phyloP scores from a whole-genome alignment of 2,888 invertebrate genomes.

The Ophioninae sp. region DNA sequence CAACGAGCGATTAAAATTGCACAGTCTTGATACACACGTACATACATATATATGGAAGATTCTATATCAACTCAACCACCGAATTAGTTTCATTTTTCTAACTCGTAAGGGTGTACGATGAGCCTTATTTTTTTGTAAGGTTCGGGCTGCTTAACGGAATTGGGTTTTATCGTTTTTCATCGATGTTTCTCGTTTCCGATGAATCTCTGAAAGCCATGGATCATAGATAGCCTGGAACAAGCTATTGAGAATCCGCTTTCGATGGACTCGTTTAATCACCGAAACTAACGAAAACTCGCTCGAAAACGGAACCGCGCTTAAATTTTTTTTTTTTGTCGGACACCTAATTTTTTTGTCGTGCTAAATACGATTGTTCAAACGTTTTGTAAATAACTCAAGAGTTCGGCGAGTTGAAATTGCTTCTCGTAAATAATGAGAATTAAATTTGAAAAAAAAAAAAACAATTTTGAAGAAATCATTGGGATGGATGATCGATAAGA shows the following conservation, averaged over 20 bases:
- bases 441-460: neutral
- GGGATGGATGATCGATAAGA: neutral
- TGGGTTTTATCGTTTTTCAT: neutral
- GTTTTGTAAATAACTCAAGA: neutral
- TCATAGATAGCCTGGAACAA: neutral
- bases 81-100: neutral
- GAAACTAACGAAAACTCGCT: neutral
- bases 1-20: conserved; percentile 14
- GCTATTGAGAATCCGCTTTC: neutral
- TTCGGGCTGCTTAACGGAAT: neutral
- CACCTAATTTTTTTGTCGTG: neutral
- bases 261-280: neutral
- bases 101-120: neutral
- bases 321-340: neutral
- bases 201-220: neutral
- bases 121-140: neutral
- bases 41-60: neutral
- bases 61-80: neutral
- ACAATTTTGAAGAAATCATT: neutral
- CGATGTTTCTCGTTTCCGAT: neutral
- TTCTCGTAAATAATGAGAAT: neutral
- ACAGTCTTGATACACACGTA: neutral
- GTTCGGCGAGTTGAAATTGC: neutral
- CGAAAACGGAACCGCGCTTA: neutral
- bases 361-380: neutral